Evolutionary conservation across 2,797 vertebrate species (phyloP), one percentile per base, ranked within the genome.

Genomic region (Tolypeutes matacus): DNA sequence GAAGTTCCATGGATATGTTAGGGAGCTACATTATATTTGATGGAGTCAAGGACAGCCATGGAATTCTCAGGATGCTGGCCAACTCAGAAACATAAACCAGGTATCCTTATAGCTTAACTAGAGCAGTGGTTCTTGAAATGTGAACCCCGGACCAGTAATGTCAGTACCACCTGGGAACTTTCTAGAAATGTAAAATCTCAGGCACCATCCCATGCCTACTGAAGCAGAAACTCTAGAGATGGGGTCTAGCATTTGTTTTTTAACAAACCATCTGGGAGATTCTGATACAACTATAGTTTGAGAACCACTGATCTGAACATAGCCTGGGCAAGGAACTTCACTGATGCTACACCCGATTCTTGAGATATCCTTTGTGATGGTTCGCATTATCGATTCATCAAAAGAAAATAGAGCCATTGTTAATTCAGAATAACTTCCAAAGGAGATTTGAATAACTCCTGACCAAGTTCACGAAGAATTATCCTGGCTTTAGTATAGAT

Each of bases 391-490:
- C 91, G 39, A 86, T 70, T 65, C 76, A 67, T 58, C 80, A 73
- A 29, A 86, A 93, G 49, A 84, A 93, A 92, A 42, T 85, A 49
- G 29, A 58, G 51, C 58, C 11, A 2, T n/a, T 86, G 6, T 39
- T 86, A 88, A n/a, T 56, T 89, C 27, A 56, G 46, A 93, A 77
- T 42, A 89, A 92, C 23, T 80, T 34, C 29, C 90, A 67, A 56
- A 93, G 51, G n/a, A 93, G 15, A 36, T 88, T 82, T 88, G 20
- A 25, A 60, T 86, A 86, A 88, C 56, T 92, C 58, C 15, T 56
- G 36, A 14, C 23, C 56, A 70, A 81, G 53, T 84, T 90, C 62
- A 49, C 70, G 65, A 93, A 90, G 88, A 96, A 88, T 78, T 93
- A 93, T 56, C 23, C 84, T 83, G 39, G 12, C 64, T 96, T 93